A percentile compares a stretch with the other conserved stretches of the same genome.
phyloP scores from a whole-genome alignment of 2,888 invertebrate genomes.

The Drosophila anceps region DNA sequence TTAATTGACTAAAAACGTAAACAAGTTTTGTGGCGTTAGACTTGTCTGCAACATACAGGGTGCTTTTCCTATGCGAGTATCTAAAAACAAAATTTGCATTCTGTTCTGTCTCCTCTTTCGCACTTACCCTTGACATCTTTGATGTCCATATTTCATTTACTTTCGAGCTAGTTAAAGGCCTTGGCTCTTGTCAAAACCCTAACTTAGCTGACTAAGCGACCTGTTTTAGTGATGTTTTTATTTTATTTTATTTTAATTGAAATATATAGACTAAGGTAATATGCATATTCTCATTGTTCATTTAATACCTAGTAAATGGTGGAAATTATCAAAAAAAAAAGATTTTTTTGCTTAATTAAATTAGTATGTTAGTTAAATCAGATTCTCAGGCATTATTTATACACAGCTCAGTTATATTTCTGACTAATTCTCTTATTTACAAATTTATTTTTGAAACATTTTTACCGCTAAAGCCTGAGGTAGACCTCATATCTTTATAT shows the following conservation, averaged over 20 bases:
- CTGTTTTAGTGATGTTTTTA: constrained; percentile 59
- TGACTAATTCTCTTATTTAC: background rate
- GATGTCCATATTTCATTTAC: background rate
- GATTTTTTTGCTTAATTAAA: background rate
- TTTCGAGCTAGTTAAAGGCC: constrained; percentile 1
- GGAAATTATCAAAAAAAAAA: background rate
- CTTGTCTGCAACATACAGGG: constrained; percentile 60
- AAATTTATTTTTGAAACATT: background rate
- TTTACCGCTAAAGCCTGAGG: background rate
- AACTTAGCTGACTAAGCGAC: constrained; percentile 25
- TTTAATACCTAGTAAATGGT: background rate
- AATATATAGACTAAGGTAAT: background rate
- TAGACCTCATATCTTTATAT: background rate
- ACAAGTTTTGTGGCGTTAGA: constrained; percentile 63
- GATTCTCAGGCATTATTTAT: too few species aligned
- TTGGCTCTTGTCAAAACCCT: constrained; percentile 14
- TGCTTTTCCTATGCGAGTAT: constrained; percentile 27
- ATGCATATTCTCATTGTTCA: background rate
- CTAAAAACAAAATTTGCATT: background rate
- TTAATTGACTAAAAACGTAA: constrained; percentile 51
- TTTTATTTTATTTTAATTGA: background rate
- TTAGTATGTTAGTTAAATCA: background rate
- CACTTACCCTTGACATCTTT: constrained; percentile 31
- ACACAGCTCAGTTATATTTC: too few species aligned
- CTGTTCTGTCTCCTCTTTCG: constrained; percentile 1